Percentiles rank a stretch among this genome's conserved stretches.
phyloP scores from a whole-genome alignment of 2,888 invertebrate species.

The Slavum lentiscoides region DNA sequence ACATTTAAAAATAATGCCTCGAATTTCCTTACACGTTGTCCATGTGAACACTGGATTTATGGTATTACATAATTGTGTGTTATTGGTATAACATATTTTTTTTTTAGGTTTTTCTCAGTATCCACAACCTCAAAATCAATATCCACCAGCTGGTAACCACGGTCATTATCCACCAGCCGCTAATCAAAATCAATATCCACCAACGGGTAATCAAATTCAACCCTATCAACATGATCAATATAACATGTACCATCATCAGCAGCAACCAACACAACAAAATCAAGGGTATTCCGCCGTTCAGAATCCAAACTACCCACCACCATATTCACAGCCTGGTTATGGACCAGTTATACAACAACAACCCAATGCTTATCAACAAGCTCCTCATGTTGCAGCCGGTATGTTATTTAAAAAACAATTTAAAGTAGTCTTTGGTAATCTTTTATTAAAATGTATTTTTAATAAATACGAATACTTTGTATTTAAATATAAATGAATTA shows the following conservation, averaged over 20 bases:
- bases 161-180: slow-evolving; percentile 13
- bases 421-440: not conserved
- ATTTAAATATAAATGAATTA: not conserved
- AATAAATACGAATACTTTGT: too few species aligned
- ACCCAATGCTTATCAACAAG: slow-evolving; percentile 31
- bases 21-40: too few species aligned
- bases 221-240: slow-evolving; percentile 45
- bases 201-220: slow-evolving; percentile 12
- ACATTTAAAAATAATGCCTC: too few species aligned
- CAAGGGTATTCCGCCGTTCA: slow-evolving; percentile 14
- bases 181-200: slow-evolving; percentile 28
- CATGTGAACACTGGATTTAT: too few species aligned
- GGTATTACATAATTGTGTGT: not conserved
- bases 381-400: slow-evolving; percentile 31
- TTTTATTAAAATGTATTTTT: not conserved
- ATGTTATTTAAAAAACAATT: not conserved
- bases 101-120: slow-evolving; percentile 38
- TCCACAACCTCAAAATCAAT: slow-evolving; percentile 29
- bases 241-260: slow-evolving; percentile 41
- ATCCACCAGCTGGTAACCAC: slow-evolving; percentile 22
- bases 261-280: slow-evolving; percentile 13
- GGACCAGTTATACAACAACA: slow-evolving; percentile 45
- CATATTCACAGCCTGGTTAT: slow-evolving; percentile 37
- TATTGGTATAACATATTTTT: not conserved
- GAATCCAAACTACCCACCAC: slow-evolving; percentile 38